Evolutionary conservation across 2,113 vertebrate genomes (phyloP), one percentile per base, ranked within the genome.

Genomic region (Petaurus breviceps): DNA sequence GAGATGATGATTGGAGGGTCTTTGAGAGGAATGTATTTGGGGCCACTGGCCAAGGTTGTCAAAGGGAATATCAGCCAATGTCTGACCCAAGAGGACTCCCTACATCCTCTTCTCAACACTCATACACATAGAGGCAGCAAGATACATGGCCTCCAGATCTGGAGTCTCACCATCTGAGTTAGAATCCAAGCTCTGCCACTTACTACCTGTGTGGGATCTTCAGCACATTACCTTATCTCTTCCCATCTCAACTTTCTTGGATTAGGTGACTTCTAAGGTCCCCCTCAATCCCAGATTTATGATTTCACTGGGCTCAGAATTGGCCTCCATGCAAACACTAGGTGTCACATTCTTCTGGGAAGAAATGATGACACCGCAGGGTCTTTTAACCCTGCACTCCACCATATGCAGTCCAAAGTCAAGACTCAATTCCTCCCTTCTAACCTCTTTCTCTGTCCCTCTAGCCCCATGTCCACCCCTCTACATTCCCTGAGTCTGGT

Each of bases 371-470:
- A 16, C 37, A 77, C 31, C 12, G 14, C 12, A n/a, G 37, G 37
- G 61, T 16, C n/a, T 84, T 84, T 84, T 43, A 43, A 84, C 14
- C n/a, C 19, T 84, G 5, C 6, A 1, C 5, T n/a, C 68, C 2
- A n/a, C 68, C 37, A 77, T 4, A n/a, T 7, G 5, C 68, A 43
- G 68, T 43, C n/a, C n/a, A 84, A 84, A 84, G 68, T 43, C 68
- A 84, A 84, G 68, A 84, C n/a, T n/a, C 16, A 43, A 11, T 43
- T 84, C 43, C 37, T 68, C 14, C 61, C 61, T 14, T 7, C 16
- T n/a, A 77, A 77, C 37, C 31, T 84, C 91, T 97, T 94, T 91
- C 90, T 57, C 68, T 96, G 94, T 94, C 26, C 46, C n/a, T 61
- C 61, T 96, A 94, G 93, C 90, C 51, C 90, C n/a, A 24, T 91